Conservation (phyloP, 2,888 invertebrate species). For the Toxonevra muliebris region DNA sequence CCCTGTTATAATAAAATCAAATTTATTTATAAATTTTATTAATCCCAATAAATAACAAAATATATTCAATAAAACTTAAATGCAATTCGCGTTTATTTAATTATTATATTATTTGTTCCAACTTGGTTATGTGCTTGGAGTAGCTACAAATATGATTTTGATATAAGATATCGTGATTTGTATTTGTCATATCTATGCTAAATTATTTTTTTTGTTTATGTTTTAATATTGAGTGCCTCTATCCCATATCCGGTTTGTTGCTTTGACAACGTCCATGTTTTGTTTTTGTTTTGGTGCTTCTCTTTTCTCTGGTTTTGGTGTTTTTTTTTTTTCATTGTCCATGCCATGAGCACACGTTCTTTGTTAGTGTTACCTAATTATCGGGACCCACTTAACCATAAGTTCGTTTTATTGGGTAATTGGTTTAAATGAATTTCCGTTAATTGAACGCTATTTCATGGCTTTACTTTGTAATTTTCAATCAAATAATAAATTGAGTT, state of each 20-base stretch:
- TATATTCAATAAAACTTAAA: too few relatives aligned
- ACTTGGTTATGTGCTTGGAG: too few relatives aligned
- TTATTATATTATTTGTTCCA: too few relatives aligned
- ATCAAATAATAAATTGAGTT: too few relatives aligned
- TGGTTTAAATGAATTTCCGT: slow-evolving; percentile 38
- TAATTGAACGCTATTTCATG: slow-evolving; percentile 15
- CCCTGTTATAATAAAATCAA: too few relatives aligned
- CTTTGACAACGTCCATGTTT: neutral
- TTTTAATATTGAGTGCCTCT: neutral
- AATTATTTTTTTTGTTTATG: neutral
- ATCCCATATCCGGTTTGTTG: slow-evolving; percentile 12
- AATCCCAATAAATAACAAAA: too few relatives aligned
- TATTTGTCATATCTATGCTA: too few relatives aligned
- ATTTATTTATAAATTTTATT: too few relatives aligned
- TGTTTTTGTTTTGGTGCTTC: neutral
- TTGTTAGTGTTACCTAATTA: slow-evolving; percentile 16
- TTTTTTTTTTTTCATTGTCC: neutral
- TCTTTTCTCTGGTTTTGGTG: neutral
- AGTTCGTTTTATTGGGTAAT: slow-evolving; percentile 34
- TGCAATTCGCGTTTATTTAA: too few relatives aligned
- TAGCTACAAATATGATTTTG: too few relatives aligned
- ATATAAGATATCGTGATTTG: too few relatives aligned
- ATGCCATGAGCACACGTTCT: neutral
- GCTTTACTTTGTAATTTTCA: neutral
- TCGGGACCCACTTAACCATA: slow-evolving; percentile 11